Evolutionary conservation across 2,797 vertebrate genomes (phyloP).

Genomic region (Sebastes oblongus): DNA sequence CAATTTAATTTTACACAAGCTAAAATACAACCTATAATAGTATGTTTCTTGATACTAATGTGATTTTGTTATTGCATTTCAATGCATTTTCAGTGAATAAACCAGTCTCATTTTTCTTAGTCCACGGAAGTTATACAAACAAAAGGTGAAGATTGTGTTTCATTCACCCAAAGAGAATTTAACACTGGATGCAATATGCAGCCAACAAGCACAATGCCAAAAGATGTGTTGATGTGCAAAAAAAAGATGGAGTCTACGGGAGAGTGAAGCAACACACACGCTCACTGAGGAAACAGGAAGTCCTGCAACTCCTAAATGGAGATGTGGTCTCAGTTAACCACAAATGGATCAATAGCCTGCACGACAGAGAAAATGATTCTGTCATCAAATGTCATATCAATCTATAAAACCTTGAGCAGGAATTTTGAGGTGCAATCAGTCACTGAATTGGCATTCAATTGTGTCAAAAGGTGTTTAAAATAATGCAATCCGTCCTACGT

Average conservation of each 20-base stretch:
- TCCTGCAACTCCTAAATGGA: neutral
- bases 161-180: neutral
- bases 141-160: neutral
- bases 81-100: neutral
- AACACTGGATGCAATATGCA: neutral
- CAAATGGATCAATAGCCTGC: neutral
- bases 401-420: neutral
- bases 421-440: neutral
- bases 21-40: neutral
- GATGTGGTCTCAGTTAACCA: neutral
- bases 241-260: neutral
- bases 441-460: neutral
- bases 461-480: neutral
- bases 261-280: neutral
- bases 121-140: neutral
- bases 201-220: neutral
- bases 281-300: neutral
- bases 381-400: slow-evolving; percentile 5
- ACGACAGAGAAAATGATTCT: slow-evolving; percentile 17
- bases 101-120: neutral
- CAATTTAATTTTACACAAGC: neutral
- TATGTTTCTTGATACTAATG: neutral
- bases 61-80: neutral
- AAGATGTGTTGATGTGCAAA: neutral
- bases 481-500: neutral